Evolutionary conservation across 53 echinoderm and acorn worm species (phyloP), one percentile per base, ranked within the genome.

Genomic region (Hippasteria phrygiana): DNA sequence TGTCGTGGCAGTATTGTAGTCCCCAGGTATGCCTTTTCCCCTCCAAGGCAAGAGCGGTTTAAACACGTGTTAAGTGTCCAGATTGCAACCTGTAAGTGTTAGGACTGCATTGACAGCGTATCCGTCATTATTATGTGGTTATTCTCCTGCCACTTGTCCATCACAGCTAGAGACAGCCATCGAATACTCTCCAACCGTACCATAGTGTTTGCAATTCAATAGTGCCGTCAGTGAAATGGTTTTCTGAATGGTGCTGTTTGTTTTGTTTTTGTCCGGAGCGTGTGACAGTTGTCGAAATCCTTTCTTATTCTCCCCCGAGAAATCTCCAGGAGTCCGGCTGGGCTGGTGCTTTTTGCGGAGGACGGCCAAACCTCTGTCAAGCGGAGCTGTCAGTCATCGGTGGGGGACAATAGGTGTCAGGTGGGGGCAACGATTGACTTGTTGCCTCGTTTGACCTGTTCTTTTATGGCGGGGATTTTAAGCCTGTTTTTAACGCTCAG

Each of bases 361-460:
- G 35, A n/a, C 16, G 66, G 55, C 28, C 18, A 37, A 65, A 46
- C 65, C 82, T 56, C 65, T 36, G 42, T 43, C 43, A 46, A 28
- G 64, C 42, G 33, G 33, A 96, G 93, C 87, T 94, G 96, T 47
- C 96, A 91, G 72, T 96, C 96, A 82, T 93, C 94, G 75, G 91
- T 90, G 74, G 87, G 87, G 92, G 91, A 96, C 69, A 96, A 85
- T 51, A 26, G 35, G 54, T 43, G 53, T 69, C 70, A 36, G n/a
- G 70, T 47, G 36, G 20, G 45, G 85, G 85, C 71, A 71, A 37
- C 71, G 50, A 64, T 69, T 85, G 85, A 85, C 85, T 85, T 85
- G 85, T 85, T 85, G 85, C 85, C 85, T 85, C 71, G 85, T 69
- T 7, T 51, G 35, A 9, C 71, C 71, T 51, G 78, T n/a, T n/a